Conservation (phyloP, 1,140 invertebrate genomes). For the Drosophila ironensis region DNA sequence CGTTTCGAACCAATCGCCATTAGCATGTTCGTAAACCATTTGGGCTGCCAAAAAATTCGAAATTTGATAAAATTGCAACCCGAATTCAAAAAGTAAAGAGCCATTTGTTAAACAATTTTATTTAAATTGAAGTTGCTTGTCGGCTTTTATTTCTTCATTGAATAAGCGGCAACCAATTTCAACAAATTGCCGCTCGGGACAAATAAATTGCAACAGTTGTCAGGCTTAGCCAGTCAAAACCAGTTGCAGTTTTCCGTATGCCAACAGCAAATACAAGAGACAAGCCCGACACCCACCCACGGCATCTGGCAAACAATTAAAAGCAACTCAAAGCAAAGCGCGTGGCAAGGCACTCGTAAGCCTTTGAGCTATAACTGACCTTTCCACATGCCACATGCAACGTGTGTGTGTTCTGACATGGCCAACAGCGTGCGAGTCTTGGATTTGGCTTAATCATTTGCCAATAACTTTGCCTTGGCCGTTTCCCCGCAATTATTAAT, state of each 20-base stretch:
- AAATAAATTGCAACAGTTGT: conserved; percentile 53
- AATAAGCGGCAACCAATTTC: no score
- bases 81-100: no score
- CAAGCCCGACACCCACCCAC: conserved; percentile 26
- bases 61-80: no score
- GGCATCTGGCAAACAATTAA: conserved; percentile 43
- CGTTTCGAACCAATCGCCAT: no score
- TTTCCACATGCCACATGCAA: conserved; percentile 48
- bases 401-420: conserved; percentile 13
- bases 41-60: no score
- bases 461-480: conserved; percentile 48
- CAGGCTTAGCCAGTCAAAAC: conserved; percentile 19
- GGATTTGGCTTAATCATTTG: conserved; percentile 61
- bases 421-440: conserved; percentile 23
- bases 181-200: neutral
- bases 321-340: conserved; percentile 57
- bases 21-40: no score
- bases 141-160: neutral
- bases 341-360: conserved; percentile 47
- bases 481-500: conserved; percentile 28
- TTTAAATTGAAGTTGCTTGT: no score
- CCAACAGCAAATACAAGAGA: conserved; percentile 9
- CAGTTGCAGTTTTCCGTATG: conserved; percentile 47
- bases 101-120: no score
- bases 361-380: conserved; percentile 74